Percentiles rank a stretch among this genome's conserved stretches.
Conservation (phyloP, 2,888 invertebrate genomes). For the Xanthia icteritia region DNA sequence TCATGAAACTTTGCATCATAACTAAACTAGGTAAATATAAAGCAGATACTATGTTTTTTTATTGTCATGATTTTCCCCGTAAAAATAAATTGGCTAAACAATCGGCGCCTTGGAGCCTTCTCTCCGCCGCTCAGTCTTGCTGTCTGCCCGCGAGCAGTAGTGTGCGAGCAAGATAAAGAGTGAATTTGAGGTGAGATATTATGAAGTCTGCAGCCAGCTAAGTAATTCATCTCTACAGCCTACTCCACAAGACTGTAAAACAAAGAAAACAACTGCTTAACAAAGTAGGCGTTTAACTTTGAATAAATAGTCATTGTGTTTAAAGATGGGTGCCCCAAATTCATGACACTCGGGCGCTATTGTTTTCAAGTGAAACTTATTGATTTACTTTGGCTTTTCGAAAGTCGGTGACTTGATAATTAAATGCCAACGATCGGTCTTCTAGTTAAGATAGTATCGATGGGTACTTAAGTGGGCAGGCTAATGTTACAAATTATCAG, state of each 20-base stretch:
- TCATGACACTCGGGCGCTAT: slow-evolving; percentile 47
- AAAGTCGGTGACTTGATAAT: slow-evolving; percentile 60
- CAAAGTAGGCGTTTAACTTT: slow-evolving; percentile 25
- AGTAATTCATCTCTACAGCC: slow-evolving; percentile 22
- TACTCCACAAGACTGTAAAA: slow-evolving; percentile 3
- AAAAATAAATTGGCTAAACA: too few species aligned
- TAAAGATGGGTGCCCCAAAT: slow-evolving; percentile 62
- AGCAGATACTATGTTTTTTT: too few species aligned
- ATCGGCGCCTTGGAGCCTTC: too few species aligned
- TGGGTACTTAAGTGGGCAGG: slow-evolving; percentile 9
- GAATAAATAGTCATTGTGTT: slow-evolving; percentile 54
- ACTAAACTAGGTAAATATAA: too few species aligned
- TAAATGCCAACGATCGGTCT: slow-evolving; percentile 56
- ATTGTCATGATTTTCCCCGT: too few species aligned
- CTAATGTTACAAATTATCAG: slow-evolving; percentile 31
- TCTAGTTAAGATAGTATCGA: slow-evolving; percentile 37
- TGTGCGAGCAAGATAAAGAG: too few species aligned
- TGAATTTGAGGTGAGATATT: too few species aligned
- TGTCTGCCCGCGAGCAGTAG: too few species aligned
- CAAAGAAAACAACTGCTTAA: slow-evolving; percentile 36
- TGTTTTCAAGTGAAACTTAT: slow-evolving; percentile 61
- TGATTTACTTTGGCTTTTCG: slow-evolving; percentile 63
- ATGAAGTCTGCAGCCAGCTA: background rate
- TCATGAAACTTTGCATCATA: too few species aligned
- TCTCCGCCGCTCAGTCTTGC: too few species aligned